Evolutionary conservation across 1,140 invertebrate genomes (phyloP), one percentile per base, ranked within the genome.

Genomic region (Camponotus pennsylvanicus): DNA sequence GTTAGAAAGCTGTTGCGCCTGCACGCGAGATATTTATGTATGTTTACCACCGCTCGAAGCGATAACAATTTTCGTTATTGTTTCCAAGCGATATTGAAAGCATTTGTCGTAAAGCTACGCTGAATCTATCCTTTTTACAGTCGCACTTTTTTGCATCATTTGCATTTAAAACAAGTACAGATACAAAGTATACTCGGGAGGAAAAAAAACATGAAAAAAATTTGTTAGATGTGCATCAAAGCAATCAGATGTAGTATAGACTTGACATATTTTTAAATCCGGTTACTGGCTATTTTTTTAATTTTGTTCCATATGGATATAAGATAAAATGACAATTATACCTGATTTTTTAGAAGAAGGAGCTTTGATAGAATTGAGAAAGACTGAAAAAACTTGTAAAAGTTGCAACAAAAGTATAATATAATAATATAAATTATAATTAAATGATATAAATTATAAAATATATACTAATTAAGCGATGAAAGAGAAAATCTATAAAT

Each of bases 21-120:
- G 55, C 45, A 45, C 67, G 40, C 42, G 18, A 15, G 40, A 79
- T 15, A 5, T 42, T 40, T 21, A 18, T 13, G 15, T 32, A 52
- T 7, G 15, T 77, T 61, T 63, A 49, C 69, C 32, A 15, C 49
- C 45, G 45, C 45, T 13, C 45, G 45, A 49, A 18, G n/a, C 63
- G 52, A 67, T 76, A 61, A 61, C 32, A 11, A 61, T 66, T 78
- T 15, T 52, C 27, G 42, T 78, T 78, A 66, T 78, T 49, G 59
- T 66, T 66, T 21, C 27, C 40, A 21, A 32, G 15, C 34, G 42
- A 77, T 63, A 66, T 64, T 7, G 18, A 45, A 18, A 11, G 27
- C 13, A 27, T 34, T 64, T 40, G 8, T 21, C 15, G 9, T 11
- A 13, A 82, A 82, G 13, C 1, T 32, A 27, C 11, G 13, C 37